Evolutionary conservation across 2,888 invertebrate species (phyloP), one percentile per base, ranked within the genome.

Genomic region (Priocnemis perturbator): DNA sequence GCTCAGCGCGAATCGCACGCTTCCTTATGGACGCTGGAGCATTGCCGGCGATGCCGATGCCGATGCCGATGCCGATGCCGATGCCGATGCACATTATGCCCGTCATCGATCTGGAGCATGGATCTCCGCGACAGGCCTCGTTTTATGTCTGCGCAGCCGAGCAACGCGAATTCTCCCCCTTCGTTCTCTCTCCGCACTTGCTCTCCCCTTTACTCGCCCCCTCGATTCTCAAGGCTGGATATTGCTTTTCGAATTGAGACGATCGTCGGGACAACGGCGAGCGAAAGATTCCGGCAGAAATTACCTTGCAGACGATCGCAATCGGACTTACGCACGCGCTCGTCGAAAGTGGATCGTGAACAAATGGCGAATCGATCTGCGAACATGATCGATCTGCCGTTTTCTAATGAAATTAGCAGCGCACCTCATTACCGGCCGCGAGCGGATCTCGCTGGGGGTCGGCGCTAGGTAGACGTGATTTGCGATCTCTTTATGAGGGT

Each of bases 111-210:
- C 60, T 56, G 60, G 65, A 59, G 60, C 67, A 17, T 19, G 45
- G 44, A 15, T 14, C 55, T 11, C 17, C 23, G 21, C 48, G 23
- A 45, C 52, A 7, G 20, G 58, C 60, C 53, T 53, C 45, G 61
- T 64, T 69, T 72, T 70, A 63, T 63, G 73, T 14, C 55, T 60
- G 69, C 52, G 67, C 69, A 64, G n/a, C 59, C 64, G 57, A 73
- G 61, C 69, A 63, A 37, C 37, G 53, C 67, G 53, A 59, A 67
- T 67, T 70, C 66, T 57, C 60, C 66, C 55, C 53, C 52, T 2
- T 45, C 0, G 47, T 19, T 7, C 53, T 19, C 57, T 21, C 17
- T 26, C 21, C 23, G 7, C 60, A 17, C 57, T 23, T 19, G 30
- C 37, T 26, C 15, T 11, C 37, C 37, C 37, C 37, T 37, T 37